Base-by-base conservation (phyloP, 2,113 vertebrate species). In the Sebastes fasciatus region DNA sequence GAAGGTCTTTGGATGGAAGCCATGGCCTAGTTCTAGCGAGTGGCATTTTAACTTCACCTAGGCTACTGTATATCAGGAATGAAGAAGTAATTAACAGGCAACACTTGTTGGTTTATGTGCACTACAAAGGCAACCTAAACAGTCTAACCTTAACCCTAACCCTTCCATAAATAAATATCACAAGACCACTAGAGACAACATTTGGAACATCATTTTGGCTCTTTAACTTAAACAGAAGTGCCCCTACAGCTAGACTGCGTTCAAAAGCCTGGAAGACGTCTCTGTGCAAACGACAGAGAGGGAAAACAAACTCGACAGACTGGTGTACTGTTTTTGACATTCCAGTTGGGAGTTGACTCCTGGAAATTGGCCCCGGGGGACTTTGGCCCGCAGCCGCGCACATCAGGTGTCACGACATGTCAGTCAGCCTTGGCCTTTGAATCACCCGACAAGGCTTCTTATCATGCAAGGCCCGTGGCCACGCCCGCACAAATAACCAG, bases 331-430 rank as follows among this genome's bases (percentile, higher is more conserved):
- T 66, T 86, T 89, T 71, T 72, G 74, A 87, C 84, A 91, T 93
- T 93, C 91, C 92, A 81, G 49, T 80, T 86, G 74, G 84, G 89
- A 92, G 85, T 80, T 81, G 58, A 89, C 91, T 88, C 49, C 52
- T 82, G 90, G 49, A 90, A 81, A 71, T 17, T 8, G 79, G 83
- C 87, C 75, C 60, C 60, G 0, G 74, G 91, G 89, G 77, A 90
- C 89, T 94, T 90, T 92, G 92, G 91, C 91, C 86, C 82, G 4
- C 55, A 80, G 92, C 87, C 91, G 84, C 21, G 62, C 65, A 77
- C 88, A 23, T 89, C 91, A 86, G 87, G 90, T 91, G 91, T 91
- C 91, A 86, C 40, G 78, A 76, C 91, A 91, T 79, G 92, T 93
- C 92, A 91, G 70, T 87, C 85, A 89, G 80, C 85, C 84, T 82